Conservation (phyloP, 2,113 vertebrate genomes). For the Reinhardtius hippoglossoides region DNA sequence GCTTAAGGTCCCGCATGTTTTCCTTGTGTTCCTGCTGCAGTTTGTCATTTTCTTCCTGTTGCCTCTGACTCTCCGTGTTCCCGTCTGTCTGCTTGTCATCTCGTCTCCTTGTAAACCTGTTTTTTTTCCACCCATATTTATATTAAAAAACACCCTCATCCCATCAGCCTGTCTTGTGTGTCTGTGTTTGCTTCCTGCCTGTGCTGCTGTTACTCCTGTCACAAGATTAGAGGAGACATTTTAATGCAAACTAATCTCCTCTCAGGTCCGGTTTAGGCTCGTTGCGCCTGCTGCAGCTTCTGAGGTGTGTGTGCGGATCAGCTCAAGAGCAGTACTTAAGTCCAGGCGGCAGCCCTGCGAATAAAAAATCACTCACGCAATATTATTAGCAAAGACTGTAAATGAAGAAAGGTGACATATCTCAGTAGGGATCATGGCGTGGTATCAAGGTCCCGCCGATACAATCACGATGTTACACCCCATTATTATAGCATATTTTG, state of each 20-base stretch:
- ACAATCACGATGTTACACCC: too few relatives aligned
- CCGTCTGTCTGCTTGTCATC: not conserved
- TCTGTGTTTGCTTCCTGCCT: not conserved
- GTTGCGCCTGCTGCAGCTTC: not conserved
- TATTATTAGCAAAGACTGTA: not conserved
- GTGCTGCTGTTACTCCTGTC: not conserved
- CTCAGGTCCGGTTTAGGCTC: constrained; percentile 1
- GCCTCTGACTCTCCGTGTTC: not conserved
- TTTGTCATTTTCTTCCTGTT: not conserved
- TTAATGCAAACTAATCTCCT: too few relatives aligned
- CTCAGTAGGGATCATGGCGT: too few relatives aligned
- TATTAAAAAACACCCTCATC: not conserved
- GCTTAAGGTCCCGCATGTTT: too few relatives aligned
- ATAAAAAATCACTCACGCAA: not conserved
- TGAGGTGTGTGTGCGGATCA: not conserved
- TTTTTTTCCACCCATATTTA: not conserved
- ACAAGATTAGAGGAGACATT: too few relatives aligned
- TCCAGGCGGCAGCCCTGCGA: too few relatives aligned
- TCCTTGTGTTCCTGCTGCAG: not conserved
- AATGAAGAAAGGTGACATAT: too few relatives aligned
- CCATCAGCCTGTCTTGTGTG: not conserved
- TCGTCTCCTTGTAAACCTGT: not conserved
- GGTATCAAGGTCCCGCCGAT: too few relatives aligned
- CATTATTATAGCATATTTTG: too few relatives aligned
- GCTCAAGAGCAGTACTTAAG: too few relatives aligned